These are phyloP conservation scores for Copsychus sechellarum DNA, from an alignment of 2,113 vertebrate genomes.

Conservation along the genomic window DNA sequence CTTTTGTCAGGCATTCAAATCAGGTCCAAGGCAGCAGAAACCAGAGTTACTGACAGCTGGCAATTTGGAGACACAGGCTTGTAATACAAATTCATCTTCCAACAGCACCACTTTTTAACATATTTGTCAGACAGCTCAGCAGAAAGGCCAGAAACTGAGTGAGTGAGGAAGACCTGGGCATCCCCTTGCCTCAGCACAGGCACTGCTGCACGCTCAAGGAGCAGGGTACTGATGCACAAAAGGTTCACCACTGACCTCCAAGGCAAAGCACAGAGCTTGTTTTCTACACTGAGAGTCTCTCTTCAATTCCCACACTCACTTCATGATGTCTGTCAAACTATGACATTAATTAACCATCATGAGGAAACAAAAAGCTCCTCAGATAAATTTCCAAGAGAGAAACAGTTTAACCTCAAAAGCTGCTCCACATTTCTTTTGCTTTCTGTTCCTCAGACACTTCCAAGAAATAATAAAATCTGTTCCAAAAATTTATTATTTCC, in stretches of 20 bases:
- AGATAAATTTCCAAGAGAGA: not conserved
- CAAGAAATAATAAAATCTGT: not conserved
- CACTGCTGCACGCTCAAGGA: rapidly evolving
- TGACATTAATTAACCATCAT: not conserved
- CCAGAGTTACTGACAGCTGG: not conserved
- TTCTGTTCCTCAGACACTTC: not conserved
- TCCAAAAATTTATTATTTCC: not conserved
- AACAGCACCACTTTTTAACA: not conserved
- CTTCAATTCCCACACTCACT: not conserved
- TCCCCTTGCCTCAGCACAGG: not conserved
- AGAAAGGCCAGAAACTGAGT: not conserved
- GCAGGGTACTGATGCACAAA: not conserved
- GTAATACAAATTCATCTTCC: not conserved
- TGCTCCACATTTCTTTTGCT: not conserved
- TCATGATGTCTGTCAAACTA: not conserved
- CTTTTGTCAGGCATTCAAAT: not conserved
- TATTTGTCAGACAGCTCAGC: not conserved
- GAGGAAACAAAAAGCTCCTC: not conserved
- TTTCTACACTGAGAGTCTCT: not conserved
- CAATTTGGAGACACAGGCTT: not conserved
- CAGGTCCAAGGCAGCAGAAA: not conserved
- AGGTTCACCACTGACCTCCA: not conserved
- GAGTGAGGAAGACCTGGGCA: not conserved
- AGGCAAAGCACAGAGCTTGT: not conserved
- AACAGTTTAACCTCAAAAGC: not conserved